A percentile compares a stretch with the other conserved stretches of the same genome.
These are phyloP conservation scores for Trichogramma evanescens DNA, from an alignment of 2,888 invertebrate genomes.

Conservation along the genomic window DNA sequence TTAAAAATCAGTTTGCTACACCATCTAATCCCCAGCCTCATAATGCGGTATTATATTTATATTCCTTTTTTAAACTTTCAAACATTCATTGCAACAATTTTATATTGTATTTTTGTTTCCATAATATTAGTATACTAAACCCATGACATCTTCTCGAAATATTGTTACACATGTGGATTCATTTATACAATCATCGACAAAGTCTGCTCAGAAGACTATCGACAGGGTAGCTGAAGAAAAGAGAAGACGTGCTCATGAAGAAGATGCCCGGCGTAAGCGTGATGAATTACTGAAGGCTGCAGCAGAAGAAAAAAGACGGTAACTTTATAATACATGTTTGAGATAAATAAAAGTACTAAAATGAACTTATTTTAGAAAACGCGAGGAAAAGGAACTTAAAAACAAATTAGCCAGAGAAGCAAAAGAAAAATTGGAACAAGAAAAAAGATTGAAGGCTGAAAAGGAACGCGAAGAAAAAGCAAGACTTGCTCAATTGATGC, in stretches of 20 bases:
- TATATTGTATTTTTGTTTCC: background rate
- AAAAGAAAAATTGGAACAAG: slow-evolving; percentile 48
- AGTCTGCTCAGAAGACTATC: slow-evolving; percentile 31
- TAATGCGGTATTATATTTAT: slow-evolving; percentile 23
- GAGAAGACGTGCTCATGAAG: slow-evolving; percentile 39
- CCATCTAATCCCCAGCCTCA: slow-evolving; percentile 29
- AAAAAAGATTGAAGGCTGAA: slow-evolving; percentile 47
- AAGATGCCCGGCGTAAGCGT: slow-evolving; percentile 54
- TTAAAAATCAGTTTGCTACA: slow-evolving; percentile 32
- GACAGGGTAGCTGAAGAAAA: slow-evolving; percentile 42
- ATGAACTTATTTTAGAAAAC: slow-evolving; percentile 33
- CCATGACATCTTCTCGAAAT: slow-evolving; percentile 42
- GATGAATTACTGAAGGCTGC: slow-evolving; percentile 56
- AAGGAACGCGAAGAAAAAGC: slow-evolving; percentile 46
- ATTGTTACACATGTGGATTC: slow-evolving; percentile 36
- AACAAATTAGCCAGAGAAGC: slow-evolving; percentile 50
- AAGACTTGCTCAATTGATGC: slow-evolving; percentile 33
- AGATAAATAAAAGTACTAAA: background rate
- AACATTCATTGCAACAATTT: background rate
- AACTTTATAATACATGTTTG: background rate
- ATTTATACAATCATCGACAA: slow-evolving; percentile 35
- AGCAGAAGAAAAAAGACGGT: slow-evolving; percentile 55
- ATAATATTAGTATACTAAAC: slow-evolving; percentile 34
- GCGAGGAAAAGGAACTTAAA: slow-evolving; percentile 56
- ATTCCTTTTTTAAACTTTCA: background rate